Conservation (phyloP, 2,113 vertebrate genomes). For the Piliocolobus tephrosceles region DNA sequence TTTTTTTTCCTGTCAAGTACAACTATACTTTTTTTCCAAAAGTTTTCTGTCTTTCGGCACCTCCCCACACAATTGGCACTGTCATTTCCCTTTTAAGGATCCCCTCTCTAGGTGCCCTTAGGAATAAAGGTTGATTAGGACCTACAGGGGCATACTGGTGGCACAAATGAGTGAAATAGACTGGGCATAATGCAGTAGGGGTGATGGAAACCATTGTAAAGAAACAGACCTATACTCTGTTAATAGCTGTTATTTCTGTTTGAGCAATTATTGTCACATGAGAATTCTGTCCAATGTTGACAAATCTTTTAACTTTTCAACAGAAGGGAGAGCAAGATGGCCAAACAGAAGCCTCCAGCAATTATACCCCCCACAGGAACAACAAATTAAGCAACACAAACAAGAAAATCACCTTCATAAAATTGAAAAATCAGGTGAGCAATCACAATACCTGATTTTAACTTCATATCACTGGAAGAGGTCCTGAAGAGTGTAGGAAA, state of each 20-base stretch:
- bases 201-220: background rate
- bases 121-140: background rate
- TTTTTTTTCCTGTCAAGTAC: background rate
- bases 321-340: too few relatives aligned
- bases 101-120: background rate
- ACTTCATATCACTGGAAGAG: too few relatives aligned
- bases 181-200: fast-evolving
- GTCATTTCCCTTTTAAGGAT: background rate
- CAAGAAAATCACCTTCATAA: too few relatives aligned
- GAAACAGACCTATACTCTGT: background rate
- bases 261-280: background rate
- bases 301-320: background rate
- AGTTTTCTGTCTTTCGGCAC: background rate
- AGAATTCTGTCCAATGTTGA: background rate
- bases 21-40: background rate
- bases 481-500: too few relatives aligned
- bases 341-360: too few relatives aligned
- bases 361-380: too few relatives aligned
- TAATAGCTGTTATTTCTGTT: background rate
- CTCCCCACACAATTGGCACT: background rate
- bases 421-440: too few relatives aligned
- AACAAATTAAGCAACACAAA: too few relatives aligned
- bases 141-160: background rate
- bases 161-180: background rate
- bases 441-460: too few relatives aligned